Conservation (phyloP, 2,797 vertebrate genomes). For the Rhinogobio ventralis region DNA sequence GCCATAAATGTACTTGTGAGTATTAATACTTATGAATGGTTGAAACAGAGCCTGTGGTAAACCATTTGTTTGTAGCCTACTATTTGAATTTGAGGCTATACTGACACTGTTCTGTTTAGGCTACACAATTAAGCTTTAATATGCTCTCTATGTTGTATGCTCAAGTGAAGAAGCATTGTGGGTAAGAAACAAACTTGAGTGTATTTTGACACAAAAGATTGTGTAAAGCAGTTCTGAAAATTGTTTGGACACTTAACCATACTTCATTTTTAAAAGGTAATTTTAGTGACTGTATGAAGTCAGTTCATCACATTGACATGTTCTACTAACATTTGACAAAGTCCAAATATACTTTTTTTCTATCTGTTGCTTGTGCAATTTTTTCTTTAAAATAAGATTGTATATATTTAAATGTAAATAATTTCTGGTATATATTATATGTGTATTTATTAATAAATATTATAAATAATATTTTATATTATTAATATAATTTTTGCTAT, state of each 20-base stretch:
- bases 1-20: slow-evolving; percentile 28
- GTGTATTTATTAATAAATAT: not conserved
- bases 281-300: not conserved
- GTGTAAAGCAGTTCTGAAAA: not conserved
- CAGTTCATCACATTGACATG: not conserved
- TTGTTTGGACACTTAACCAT: not conserved
- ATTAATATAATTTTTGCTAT: not conserved
- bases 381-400: not conserved
- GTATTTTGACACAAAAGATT: slow-evolving; percentile 1
- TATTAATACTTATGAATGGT: not conserved
- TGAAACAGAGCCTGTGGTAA: not conserved
- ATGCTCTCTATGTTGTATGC: not conserved
- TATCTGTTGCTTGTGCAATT: not conserved
- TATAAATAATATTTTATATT: not conserved
- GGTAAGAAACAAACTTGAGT: not conserved
- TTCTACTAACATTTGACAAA: too few relatives aligned
- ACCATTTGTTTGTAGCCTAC: not conserved
- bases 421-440: not conserved
- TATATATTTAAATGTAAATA: not conserved
- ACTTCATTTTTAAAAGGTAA: not conserved
- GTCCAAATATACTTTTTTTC: not conserved
- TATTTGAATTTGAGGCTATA: not conserved
- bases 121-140: not conserved
- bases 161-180: not conserved
- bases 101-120: not conserved